These are phyloP conservation scores for Atta texana DNA, from an alignment of 1,140 invertebrate genomes.

Conservation along the genomic window DNA sequence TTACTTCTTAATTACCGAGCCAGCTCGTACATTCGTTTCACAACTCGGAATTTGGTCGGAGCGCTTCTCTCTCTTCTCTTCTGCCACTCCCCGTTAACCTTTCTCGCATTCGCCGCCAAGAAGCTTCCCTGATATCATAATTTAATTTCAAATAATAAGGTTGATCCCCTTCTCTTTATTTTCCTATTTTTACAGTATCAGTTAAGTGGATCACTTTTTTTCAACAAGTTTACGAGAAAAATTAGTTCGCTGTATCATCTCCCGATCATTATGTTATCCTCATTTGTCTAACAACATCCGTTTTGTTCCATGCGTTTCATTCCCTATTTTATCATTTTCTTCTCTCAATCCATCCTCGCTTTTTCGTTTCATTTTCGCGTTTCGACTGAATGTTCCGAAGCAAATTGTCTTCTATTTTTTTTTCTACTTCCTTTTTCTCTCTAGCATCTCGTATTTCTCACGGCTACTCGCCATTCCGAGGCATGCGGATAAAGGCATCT, in stretches of 20 bases:
- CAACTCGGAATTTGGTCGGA: conserved; percentile 59
- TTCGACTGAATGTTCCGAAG: neutral
- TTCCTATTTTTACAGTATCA: neutral
- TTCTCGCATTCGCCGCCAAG: conserved; percentile 10
- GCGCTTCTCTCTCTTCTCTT: conserved; percentile 30
- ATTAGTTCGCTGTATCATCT: neutral
- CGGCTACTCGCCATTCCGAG: neutral
- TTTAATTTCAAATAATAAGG: conserved; percentile 33
- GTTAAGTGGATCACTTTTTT: neutral
- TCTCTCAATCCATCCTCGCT: neutral
- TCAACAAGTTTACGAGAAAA: neutral
- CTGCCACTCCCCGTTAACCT: conserved; percentile 33
- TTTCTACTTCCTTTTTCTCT: neutral
- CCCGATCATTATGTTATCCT: neutral
- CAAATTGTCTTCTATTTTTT: neutral
- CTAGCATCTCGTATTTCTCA: conserved; percentile 30
- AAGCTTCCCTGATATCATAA: conserved; percentile 21
- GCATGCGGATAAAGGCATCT: neutral
- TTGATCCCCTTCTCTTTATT: neutral
- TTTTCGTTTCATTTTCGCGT: neutral
- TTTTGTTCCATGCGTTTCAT: neutral
- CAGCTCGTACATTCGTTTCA: conserved; percentile 69
- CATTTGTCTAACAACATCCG: neutral
- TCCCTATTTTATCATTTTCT: neutral
- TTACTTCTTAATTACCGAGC: conserved; percentile 72